Evolutionary conservation across 2,113 vertebrate genomes (phyloP).

Genomic region (Lepus europaeus): DNA sequence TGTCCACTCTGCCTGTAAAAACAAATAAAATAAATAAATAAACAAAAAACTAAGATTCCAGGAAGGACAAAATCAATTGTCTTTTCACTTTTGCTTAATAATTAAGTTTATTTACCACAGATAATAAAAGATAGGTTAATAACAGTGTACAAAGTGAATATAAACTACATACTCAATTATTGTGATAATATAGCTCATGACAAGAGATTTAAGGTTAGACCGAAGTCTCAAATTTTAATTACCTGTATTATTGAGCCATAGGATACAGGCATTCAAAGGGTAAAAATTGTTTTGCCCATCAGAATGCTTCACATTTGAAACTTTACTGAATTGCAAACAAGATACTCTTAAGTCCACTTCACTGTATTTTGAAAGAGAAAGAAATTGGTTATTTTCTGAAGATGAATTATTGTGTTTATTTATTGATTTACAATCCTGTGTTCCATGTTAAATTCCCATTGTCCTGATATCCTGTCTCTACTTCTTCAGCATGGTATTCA

Average conservation of each 20-base stretch:
- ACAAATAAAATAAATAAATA: too few species aligned
- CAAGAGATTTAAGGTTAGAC: background rate
- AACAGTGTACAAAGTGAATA: background rate
- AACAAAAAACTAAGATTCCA: background rate
- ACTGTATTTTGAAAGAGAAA: background rate
- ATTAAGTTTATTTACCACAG: slow-evolving; percentile 8
- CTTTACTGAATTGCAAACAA: background rate
- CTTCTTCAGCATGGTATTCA: background rate
- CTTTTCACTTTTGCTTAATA: slow-evolving; percentile 54
- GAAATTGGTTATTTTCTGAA: slow-evolving; percentile 27
- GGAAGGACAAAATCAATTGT: background rate
- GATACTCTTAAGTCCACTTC: background rate
- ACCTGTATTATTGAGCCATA: background rate
- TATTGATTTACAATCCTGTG: background rate
- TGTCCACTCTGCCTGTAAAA: too few species aligned
- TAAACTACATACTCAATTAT: slow-evolving; percentile 7
- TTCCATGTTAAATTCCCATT: background rate
- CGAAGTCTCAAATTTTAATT: slow-evolving; percentile 26
- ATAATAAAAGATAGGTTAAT: background rate
- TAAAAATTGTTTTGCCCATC: background rate
- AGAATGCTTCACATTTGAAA: background rate
- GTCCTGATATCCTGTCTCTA: background rate
- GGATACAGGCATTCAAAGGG: background rate
- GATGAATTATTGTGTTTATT: background rate
- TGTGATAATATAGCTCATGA: background rate